phyloP scores from a whole-genome alignment of 2,888 invertebrate genomes.

The Sesia bembeciformis region DNA sequence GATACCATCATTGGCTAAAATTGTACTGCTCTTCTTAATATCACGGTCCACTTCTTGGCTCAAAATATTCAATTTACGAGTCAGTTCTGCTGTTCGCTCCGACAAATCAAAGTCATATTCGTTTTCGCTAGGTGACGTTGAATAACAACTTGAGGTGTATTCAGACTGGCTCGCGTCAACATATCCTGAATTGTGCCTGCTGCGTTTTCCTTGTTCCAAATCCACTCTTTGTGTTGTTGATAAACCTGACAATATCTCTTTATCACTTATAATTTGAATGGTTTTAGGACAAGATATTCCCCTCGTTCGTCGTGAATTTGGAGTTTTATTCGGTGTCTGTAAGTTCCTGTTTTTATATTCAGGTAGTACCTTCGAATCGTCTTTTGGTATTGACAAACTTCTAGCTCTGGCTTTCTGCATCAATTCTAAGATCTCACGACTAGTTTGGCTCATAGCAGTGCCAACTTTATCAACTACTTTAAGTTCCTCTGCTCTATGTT shows the following conservation, averaged over 20 bases:
- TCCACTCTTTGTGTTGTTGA: constrained; percentile 46
- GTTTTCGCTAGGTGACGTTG: constrained; percentile 67
- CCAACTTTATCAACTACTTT: constrained; percentile 46
- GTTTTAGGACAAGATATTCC: constrained; percentile 71
- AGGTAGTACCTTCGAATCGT: constrained; percentile 49
- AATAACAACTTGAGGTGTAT: constrained; percentile 68
- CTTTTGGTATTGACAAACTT: constrained; percentile 68
- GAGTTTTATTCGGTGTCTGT: constrained; percentile 70
- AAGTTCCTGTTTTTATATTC: constrained; percentile 62
- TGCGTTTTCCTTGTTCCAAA: constrained; percentile 39
- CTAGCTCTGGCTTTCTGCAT: constrained; percentile 66
- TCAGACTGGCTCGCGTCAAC: constrained; percentile 69
- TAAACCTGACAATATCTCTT: constrained; percentile 69
- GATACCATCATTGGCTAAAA: constrained; percentile 30
- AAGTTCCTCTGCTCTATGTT: constrained; percentile 57
- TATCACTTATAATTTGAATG: constrained; percentile 65
- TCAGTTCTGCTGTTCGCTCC: constrained; percentile 59
- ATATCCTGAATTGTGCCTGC: constrained; percentile 60
- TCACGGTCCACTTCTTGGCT: constrained; percentile 51
- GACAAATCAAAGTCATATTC: constrained; percentile 66
- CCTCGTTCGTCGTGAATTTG: constrained; percentile 44
- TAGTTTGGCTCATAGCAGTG: constrained; percentile 61
- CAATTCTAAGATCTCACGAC: constrained; percentile 61
- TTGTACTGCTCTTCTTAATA: constrained; percentile 32
- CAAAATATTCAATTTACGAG: constrained; percentile 53